These are phyloP conservation scores for Luidia sarsii DNA, from an alignment of 53 echinoderm and acorn worm species.

Conservation along the genomic window DNA sequence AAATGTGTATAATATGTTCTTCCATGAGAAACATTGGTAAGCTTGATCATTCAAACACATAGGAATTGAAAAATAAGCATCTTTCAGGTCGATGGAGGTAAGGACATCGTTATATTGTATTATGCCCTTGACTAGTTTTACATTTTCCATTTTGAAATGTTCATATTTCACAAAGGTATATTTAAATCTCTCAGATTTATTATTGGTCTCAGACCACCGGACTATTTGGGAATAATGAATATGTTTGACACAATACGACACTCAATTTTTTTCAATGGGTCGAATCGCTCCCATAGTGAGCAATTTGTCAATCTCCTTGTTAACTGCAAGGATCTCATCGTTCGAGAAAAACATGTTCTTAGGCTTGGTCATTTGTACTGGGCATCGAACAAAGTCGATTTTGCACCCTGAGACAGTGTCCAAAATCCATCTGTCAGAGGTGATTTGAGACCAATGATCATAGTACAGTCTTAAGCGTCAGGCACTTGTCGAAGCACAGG, in stretches of 20 bases:
- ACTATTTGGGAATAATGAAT: constrained; percentile 34
- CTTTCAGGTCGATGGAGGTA: too few relatives aligned
- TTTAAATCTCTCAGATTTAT: constrained; percentile 56
- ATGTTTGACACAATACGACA: constrained; percentile 34
- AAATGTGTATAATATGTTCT: too few relatives aligned
- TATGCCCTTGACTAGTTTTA: constrained; percentile 24
- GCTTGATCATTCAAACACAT: constrained; percentile 1
- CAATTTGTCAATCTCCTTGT: constrained; percentile 17
- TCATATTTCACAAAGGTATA: constrained; percentile 27
- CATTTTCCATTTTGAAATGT: too few relatives aligned
- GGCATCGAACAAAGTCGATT: constrained; percentile 25
- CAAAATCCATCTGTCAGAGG: constrained; percentile 25
- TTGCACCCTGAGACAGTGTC: constrained; percentile 17
- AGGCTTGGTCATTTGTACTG: neutral
- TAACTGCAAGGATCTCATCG: neutral
- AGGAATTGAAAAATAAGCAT: too few relatives aligned
- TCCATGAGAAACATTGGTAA: constrained; percentile 9
- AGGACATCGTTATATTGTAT: constrained; percentile 33
- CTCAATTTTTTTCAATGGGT: neutral
- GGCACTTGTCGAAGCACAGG: neutral
- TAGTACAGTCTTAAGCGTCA: neutral
- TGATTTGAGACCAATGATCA: too few relatives aligned
- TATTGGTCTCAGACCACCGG: constrained; percentile 47
- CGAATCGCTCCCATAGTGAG: constrained; percentile 23
- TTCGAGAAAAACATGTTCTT: neutral